Evolutionary conservation across 2,797 vertebrate genomes (phyloP).

Genomic region (Coregonus sp.): DNA sequence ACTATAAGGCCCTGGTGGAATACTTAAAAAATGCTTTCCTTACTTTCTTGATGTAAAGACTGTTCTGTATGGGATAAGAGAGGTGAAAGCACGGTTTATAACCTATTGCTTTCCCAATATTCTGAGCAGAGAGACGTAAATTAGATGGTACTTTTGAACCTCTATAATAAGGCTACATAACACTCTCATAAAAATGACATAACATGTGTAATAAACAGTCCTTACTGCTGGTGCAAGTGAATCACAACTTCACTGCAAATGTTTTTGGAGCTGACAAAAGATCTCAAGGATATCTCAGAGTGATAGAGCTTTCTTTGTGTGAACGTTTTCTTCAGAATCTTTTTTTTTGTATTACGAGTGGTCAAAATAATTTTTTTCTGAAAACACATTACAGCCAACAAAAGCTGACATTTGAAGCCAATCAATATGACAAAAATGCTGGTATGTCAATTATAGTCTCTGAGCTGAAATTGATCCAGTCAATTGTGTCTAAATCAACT

Average conservation of each 20-base stretch:
- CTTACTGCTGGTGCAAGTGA: too few relatives aligned
- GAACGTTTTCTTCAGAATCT: constrained; percentile 20
- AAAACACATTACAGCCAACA: neutral
- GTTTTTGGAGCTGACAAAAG: too few relatives aligned
- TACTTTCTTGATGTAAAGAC: constrained; percentile 4
- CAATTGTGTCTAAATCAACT: neutral
- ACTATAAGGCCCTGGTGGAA: neutral
- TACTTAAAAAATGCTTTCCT: constrained; percentile 30
- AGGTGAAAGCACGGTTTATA: neutral
- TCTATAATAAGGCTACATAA: too few relatives aligned
- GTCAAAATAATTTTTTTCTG: neutral
- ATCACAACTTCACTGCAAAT: too few relatives aligned
- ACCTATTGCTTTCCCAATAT: neutral
- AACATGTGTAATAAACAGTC: too few relatives aligned
- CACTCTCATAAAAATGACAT: too few relatives aligned
- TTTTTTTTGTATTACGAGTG: neutral
- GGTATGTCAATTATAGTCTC: neutral
- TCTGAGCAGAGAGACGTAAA: too few relatives aligned
- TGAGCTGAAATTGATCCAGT: neutral
- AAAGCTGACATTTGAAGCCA: neutral
- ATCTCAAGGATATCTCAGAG: too few relatives aligned
- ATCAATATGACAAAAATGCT: neutral
- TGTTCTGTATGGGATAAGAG: neutral
- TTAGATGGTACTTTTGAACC: too few relatives aligned
- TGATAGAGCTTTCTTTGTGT: neutral